These are phyloP conservation scores for Karalla daura DNA, from an alignment of 2,797 vertebrate species.

Conservation along the genomic window DNA sequence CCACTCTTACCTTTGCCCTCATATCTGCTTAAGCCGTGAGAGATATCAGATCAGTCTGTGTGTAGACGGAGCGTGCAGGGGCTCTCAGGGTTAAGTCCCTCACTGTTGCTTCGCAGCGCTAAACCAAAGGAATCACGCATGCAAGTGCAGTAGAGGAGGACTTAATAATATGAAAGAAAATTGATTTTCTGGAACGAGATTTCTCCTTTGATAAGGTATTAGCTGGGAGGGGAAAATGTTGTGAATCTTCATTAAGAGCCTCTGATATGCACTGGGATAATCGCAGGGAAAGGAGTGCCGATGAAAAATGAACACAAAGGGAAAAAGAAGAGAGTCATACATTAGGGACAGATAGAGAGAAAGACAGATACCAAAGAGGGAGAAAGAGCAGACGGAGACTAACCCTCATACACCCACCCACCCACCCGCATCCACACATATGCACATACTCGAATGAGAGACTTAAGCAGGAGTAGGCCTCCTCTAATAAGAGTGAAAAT, in stretches of 20 bases:
- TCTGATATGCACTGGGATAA: constrained; percentile 85
- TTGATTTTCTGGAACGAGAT: constrained; percentile 90
- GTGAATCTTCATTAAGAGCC: constrained; percentile 88
- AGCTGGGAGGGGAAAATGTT: constrained; percentile 85
- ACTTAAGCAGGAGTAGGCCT: constrained; percentile 77
- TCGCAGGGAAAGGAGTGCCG: constrained; percentile 70
- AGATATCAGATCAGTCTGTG: constrained; percentile 70
- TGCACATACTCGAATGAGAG: constrained; percentile 69
- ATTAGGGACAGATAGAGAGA: constrained; percentile 71
- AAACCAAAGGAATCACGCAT: constrained; percentile 79
- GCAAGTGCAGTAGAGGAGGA: constrained; percentile 82
- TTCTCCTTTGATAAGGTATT: constrained; percentile 89
- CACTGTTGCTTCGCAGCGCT: constrained; percentile 70
- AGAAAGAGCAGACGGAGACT: constrained; percentile 43
- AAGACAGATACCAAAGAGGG: constrained; percentile 55
- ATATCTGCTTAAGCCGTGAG: constrained; percentile 64
- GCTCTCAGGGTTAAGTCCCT: constrained; percentile 80
- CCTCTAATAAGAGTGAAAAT: constrained; percentile 82
- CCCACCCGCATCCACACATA: constrained; percentile 50
- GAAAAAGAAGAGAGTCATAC: constrained; percentile 69
- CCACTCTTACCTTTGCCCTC: constrained; percentile 57
- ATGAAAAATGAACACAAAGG: constrained; percentile 82
- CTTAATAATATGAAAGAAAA: constrained; percentile 89
- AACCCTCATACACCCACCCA: constrained; percentile 25
- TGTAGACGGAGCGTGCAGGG: constrained; percentile 59